Evolutionary conservation across 2,888 invertebrate genomes (phyloP), one percentile per base, ranked within the genome.

Genomic region (Cremastobaeus sp.): DNA sequence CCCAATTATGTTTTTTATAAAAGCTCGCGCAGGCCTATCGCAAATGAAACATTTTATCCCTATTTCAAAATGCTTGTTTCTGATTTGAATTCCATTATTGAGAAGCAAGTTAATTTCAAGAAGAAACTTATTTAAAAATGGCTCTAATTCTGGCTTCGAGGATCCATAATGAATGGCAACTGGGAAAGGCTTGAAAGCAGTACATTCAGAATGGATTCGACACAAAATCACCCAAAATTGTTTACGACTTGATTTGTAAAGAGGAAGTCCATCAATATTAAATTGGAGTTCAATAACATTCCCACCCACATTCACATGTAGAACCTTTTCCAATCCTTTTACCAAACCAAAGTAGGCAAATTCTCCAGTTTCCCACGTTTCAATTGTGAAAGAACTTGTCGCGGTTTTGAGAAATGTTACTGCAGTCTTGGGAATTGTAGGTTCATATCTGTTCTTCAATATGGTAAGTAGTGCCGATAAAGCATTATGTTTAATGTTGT

Each of bases 211-310:
- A 47, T 55, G 39, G 32, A 77, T 37, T 60, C 65, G 75, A 30
- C 75, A 55, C 12, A 76, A 64, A 15, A 77, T 65, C 20, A 75
- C 72, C 70, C 74, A 76, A 39, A 78, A 73, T 11, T 76, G 39
- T 14, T 28, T 60, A 0, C 14, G 9, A 20, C 76, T 70, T 0
- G 76, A 76, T 47, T 73, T 74, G 35, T 60, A 74, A 17, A 76
- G 28, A n/a, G 66, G 74, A 20, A 77, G 9, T 17, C 72, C 75
- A 54, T 75, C 76, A 11, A 74, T 34, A 43, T 74, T 73, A 4
- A 77, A 28, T 59, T 43, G 25, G 21, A 78, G 52, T 0, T 39
- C 3, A 34, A 77, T 35, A 1, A 34, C 30, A 21, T 14, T 28
- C 9, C 65, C 50, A 34, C 72, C 71, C 3, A 74, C 15, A 32